Base-by-base conservation (phyloP, 2,797 vertebrate species). In the Xyrichtys novacula region DNA sequence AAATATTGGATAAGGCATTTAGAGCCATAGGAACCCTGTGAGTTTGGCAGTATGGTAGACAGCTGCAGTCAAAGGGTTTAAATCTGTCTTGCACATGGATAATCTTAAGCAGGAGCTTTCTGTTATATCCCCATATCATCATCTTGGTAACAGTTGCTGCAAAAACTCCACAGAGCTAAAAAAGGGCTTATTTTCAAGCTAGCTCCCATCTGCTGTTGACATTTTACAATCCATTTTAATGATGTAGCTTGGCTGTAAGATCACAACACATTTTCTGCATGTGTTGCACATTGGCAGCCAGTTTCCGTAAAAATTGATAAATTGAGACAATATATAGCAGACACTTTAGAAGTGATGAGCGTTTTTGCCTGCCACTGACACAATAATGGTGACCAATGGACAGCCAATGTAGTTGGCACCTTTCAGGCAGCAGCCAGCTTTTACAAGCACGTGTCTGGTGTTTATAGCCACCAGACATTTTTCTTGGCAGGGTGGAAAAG, bases 381-480 rank as follows among this genome's bases (percentile, higher is more conserved):
- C 65, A 79, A 67, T 50, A 56, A 11, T 39, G 36, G 29, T 72
- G 64, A 74, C 57, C 80, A 80, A 74, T 66, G 80, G 53, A 74
- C 31, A 19, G 81, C 61, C 42, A 2, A 54, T 54, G 19, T 57
- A 70, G 49, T 67, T 85, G 79, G 77, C 78, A 71, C 71, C 49
- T 80, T 69, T 75, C 28, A 69, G 43, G 67, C 76, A 62, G 57
- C 65, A 61, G 83, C 46, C 61, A 70, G 44, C 78, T 56, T 90
- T 90, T 85, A 86, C 80, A 86, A 87, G 88, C 85, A 83, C 29
- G 59, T 88, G 88, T 76, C 78, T 85, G 80, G 73, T 89, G 80
- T 84, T 87, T 86, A 82, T 86, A 81, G 84, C 56, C 67, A 50
- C 64, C 71, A 87, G 87, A 86, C 85, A 81, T 91, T 90, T 88